A percentile compares a stretch with the other conserved stretches of the same genome.
Conservation (phyloP, 2,797 vertebrate genomes). For the Intellagama lesueurii region DNA sequence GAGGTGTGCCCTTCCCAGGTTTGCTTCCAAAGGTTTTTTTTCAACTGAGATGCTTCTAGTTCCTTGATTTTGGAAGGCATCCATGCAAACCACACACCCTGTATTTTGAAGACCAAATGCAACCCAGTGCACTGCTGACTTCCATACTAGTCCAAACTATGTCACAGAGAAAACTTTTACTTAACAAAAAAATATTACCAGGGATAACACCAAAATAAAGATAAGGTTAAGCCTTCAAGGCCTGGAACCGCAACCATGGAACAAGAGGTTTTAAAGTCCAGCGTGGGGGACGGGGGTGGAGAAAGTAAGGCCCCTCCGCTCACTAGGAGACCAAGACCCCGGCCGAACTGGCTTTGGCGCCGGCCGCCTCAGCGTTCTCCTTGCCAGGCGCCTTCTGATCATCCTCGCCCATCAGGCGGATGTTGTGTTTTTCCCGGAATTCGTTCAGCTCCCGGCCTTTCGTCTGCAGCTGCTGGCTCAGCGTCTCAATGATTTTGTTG, state of each 20-base stretch:
- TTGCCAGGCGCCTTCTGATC: constrained; percentile 73
- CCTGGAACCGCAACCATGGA: constrained; percentile 27
- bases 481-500: constrained; percentile 85
- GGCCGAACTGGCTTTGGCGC: constrained; percentile 82
- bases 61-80: too few relatives aligned
- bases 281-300: background rate
- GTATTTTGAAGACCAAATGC: background rate
- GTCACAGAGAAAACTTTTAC: constrained; percentile 69
- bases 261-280: constrained; percentile 38
- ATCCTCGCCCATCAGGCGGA: constrained; percentile 90
- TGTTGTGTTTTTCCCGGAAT: constrained; percentile 94
- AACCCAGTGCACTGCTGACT: too few relatives aligned
- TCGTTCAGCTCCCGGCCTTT: constrained; percentile 95
- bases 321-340: constrained; percentile 91
- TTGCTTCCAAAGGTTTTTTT: background rate
- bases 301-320: constrained; percentile 1
- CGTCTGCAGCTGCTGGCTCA: constrained; percentile 88
- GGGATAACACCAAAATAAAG: constrained; percentile 56
- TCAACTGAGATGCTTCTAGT: background rate
- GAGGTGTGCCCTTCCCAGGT: too few relatives aligned
- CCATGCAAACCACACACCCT: too few relatives aligned
- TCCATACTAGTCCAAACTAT: constrained; percentile 29
- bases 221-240: constrained; percentile 44
- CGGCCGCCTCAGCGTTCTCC: constrained; percentile 76
- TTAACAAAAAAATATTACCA: constrained; percentile 72